A percentile compares a stretch with the other conserved stretches of the same genome.
These are phyloP conservation scores for Gymnoscelis rufifasciata DNA, from an alignment of 2,888 invertebrate species.

Conservation along the genomic window DNA sequence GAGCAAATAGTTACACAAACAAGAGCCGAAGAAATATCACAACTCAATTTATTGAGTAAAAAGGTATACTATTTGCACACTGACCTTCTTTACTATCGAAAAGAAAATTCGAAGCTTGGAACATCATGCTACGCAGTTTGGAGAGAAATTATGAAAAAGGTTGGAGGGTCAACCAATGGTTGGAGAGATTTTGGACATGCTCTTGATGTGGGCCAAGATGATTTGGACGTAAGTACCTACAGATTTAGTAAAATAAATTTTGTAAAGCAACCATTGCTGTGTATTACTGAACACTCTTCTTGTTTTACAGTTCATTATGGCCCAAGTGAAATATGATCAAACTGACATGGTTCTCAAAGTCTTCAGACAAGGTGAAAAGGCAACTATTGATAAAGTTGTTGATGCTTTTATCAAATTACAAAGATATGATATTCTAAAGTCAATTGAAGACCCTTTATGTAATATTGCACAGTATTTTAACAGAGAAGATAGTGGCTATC, in stretches of 20 bases:
- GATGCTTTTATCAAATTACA: constrained; percentile 68
- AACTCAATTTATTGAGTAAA: constrained; percentile 54
- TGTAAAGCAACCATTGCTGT: too few species aligned
- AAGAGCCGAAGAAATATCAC: constrained; percentile 53
- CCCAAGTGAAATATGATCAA: constrained; percentile 73
- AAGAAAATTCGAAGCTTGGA: constrained; percentile 58
- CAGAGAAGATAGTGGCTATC: constrained; percentile 69
- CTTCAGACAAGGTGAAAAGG: constrained; percentile 71
- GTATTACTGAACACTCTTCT: too few species aligned
- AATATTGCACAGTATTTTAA: constrained; percentile 58
- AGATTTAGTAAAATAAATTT: too few species aligned
- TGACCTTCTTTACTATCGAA: constrained; percentile 62
- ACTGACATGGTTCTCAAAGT: constrained; percentile 75
- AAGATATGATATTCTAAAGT: constrained; percentile 74
- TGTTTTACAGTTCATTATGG: constrained; percentile 70
- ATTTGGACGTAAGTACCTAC: constrained; percentile 66
- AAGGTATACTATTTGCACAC: constrained; percentile 64
- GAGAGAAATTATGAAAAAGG: constrained; percentile 57
- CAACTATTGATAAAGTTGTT: constrained; percentile 75
- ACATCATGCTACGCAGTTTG: constrained; percentile 61
- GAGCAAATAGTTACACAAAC: constrained; percentile 55
- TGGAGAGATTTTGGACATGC: constrained; percentile 64
- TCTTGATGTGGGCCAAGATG: constrained; percentile 55
- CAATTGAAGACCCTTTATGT: constrained; percentile 61
- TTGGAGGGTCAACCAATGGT: constrained; percentile 62